Evolutionary conservation across 2,113 vertebrate species (phyloP).

Genomic region (Lepus americanus): DNA sequence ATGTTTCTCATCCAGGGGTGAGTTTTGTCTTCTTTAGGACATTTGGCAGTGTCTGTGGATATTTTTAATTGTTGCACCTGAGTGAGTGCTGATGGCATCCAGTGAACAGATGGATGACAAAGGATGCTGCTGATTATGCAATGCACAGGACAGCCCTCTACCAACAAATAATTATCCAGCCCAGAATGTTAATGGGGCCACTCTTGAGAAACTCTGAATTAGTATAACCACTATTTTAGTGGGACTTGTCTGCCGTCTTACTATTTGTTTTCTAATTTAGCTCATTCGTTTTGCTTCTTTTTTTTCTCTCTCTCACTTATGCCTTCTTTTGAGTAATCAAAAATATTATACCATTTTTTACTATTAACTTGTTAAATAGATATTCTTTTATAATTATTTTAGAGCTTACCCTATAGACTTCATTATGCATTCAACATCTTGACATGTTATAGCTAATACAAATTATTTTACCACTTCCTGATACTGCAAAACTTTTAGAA

Average conservation of each 20-base stretch:
- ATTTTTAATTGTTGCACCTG: conserved; percentile 17
- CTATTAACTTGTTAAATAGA: not conserved
- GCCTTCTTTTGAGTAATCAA: not conserved
- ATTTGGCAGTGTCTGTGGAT: conserved; percentile 32
- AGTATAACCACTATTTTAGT: not conserved
- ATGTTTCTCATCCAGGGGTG: not conserved
- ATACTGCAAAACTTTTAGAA: not conserved
- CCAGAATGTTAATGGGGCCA: not conserved
- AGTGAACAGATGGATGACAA: not conserved
- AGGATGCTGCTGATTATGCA: not conserved
- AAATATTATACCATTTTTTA: conserved; percentile 55
- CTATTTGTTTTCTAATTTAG: conserved; percentile 44
- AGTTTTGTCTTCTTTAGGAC: not conserved
- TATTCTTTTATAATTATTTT: conserved; percentile 5
- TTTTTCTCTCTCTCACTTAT: conserved; percentile 1
- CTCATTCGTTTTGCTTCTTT: not conserved
- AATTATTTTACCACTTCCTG: conserved; percentile 19
- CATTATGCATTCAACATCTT: not conserved
- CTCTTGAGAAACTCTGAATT: not conserved
- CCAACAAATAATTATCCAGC: not conserved
- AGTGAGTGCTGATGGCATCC: not conserved
- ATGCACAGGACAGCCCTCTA: not conserved
- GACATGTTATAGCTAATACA: not conserved
- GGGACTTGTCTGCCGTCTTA: not conserved
- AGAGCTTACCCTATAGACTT: not conserved